Evolutionary conservation across 2,888 invertebrate species (phyloP), one percentile per base, ranked within the genome.

Genomic region (Imbricaverruca yamaguchii): DNA sequence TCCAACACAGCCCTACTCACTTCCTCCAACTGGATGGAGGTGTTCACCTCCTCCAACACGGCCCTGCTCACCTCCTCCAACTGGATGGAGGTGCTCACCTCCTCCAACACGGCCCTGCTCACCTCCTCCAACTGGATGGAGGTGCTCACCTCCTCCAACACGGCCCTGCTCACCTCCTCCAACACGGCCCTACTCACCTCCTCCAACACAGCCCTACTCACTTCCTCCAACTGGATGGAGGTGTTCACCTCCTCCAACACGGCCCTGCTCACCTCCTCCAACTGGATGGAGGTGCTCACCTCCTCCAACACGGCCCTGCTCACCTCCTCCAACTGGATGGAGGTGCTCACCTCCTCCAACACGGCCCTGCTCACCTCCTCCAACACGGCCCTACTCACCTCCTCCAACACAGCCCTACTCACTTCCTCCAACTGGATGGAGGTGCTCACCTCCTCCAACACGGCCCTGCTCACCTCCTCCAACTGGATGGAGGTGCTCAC

Each of bases 11-110:
- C n/a, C n/a, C n/a, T n/a, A 0, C 74, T 53, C 18, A 74, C 74
- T 78, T 84, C 83, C 80, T 85, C 85, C 67, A 84, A 84, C 82
- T 85, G 85, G 21, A 85, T 83, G 80, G n/a, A n/a, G n/a, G n/a
- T n/a, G n/a, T n/a, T n/a, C n/a, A n/a, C n/a, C n/a, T n/a, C n/a
- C n/a, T n/a, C n/a, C n/a, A n/a, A n/a, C n/a, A n/a, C n/a, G n/a
- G n/a, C n/a, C n/a, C n/a, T n/a, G 6, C 74, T 53, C 18, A 74
- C 74, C 80, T 84, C 83, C 80, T 85, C 85, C 67, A 84, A 84
- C 82, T 85, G 85, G 21, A 85, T 83, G 80, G n/a, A n/a, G n/a
- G n/a, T n/a, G n/a, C n/a, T n/a, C n/a, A n/a, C n/a, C n/a, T n/a
- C n/a, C n/a, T n/a, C n/a, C n/a, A n/a, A n/a, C n/a, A n/a, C n/a